These are phyloP conservation scores for Tapirus indicus DNA, from an alignment of 2,797 vertebrate species.

Conservation along the genomic window DNA sequence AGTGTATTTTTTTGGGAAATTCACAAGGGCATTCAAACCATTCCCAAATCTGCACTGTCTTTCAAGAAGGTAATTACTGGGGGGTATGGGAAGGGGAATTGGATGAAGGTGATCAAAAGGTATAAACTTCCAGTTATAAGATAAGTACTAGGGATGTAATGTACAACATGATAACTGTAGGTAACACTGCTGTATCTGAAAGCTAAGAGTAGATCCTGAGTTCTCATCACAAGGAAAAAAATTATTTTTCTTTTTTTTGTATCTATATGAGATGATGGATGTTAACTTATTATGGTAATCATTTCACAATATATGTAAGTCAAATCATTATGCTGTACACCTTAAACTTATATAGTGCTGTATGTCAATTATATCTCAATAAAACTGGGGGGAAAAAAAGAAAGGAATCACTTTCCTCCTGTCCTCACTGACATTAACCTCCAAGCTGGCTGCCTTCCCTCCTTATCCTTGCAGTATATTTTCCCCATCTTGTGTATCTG, in stretches of 20 bases:
- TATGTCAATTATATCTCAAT: fast-evolving
- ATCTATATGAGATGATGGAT: not conserved
- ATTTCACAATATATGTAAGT: not conserved
- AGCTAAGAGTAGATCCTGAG: not conserved
- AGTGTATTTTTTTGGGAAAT: not conserved
- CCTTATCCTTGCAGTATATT: not conserved
- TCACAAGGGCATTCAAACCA: not conserved
- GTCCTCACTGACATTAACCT: not conserved
- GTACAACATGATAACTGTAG: not conserved
- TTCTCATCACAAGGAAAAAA: not conserved
- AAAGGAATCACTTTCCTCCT: not conserved
- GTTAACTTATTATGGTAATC: not conserved
- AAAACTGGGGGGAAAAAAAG: not conserved
- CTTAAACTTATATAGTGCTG: not conserved
- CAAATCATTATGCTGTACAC: not conserved
- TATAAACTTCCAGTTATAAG: not conserved
- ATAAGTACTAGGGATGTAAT: not conserved
- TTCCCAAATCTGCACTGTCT: not conserved
- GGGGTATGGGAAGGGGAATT: not conserved
- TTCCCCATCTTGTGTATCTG: not conserved
- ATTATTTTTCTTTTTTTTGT: not conserved
- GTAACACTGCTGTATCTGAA: not conserved
- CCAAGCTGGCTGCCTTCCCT: not conserved
- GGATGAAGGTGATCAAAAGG: not conserved
- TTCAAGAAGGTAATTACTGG: not conserved